These are phyloP conservation scores for Lasioglossum baleicum DNA, from an alignment of 1,140 invertebrate species.

Conservation along the genomic window DNA sequence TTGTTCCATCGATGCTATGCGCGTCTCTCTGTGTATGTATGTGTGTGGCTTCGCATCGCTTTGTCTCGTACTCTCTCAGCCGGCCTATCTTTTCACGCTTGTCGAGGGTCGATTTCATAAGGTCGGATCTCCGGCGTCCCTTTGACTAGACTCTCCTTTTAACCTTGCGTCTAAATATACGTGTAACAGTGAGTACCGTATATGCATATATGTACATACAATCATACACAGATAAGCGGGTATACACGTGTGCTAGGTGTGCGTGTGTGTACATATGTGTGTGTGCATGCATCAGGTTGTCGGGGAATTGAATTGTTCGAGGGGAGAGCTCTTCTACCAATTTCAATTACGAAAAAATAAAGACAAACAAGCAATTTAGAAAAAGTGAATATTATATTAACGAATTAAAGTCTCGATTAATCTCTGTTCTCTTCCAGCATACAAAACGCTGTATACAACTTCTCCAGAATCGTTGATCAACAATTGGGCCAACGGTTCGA, in stretches of 20 bases:
- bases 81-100: slow-evolving; percentile 4
- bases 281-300: slow-evolving; percentile 1
- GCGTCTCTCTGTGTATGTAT: too few relatives aligned
- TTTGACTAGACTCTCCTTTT: slow-evolving; percentile 31
- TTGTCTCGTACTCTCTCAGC: background rate
- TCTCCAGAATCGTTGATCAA: background rate
- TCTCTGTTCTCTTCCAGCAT: slow-evolving; percentile 28
- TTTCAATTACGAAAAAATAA: too few relatives aligned
- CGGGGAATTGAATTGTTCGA: background rate
- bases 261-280: background rate
- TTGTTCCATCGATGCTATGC: too few relatives aligned
- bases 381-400: too few relatives aligned
- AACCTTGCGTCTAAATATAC: slow-evolving; percentile 42
- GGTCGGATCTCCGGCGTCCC: slow-evolving; percentile 13
- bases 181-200: slow-evolving; percentile 8
- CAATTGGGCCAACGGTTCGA: too few relatives aligned
- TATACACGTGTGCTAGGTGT: background rate
- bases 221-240: slow-evolving; percentile 9
- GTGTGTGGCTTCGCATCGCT: background rate
- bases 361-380: too few relatives aligned
- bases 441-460: slow-evolving; percentile 58
- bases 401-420: too few relatives aligned
- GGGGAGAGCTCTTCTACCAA: background rate
- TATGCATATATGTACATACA: background rate
- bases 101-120: slow-evolving; percentile 46